Conservation (phyloP, 2,797 vertebrate genomes). For the Martes flavigula region DNA sequence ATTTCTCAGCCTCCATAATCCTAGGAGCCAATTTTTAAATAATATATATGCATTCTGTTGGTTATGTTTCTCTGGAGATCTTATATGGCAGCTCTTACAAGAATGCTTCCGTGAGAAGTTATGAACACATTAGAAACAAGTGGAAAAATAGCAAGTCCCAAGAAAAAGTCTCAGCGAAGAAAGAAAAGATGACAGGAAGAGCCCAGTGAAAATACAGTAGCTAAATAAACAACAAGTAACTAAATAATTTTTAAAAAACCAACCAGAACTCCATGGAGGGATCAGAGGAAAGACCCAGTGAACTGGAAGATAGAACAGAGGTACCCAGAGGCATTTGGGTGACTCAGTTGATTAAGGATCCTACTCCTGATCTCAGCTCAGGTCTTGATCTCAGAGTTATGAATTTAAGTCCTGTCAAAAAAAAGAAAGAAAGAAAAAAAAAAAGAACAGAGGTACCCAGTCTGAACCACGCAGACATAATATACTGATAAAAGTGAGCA, state of each 20-base stretch:
- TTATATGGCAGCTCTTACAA: not conserved
- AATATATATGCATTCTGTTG: not conserved
- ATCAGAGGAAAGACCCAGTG: not conserved
- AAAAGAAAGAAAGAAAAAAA: too few species aligned
- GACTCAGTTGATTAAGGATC: not conserved
- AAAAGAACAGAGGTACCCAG: not conserved
- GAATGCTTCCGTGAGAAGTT: not conserved
- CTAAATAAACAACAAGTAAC: not conserved
- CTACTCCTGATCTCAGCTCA: not conserved
- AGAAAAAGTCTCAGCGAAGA: not conserved
- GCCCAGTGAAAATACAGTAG: not conserved
- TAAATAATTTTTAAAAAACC: not conserved
- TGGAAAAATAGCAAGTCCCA: not conserved
- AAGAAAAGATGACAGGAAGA: not conserved
- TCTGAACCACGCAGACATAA: not conserved
- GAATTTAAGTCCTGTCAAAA: not conserved
- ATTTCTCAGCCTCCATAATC: not conserved
- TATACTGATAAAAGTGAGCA: not conserved
- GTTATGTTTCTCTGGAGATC: not conserved
- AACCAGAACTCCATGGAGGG: not conserved
- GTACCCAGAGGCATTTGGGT: not conserved
- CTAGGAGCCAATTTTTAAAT: not conserved
- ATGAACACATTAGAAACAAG: not conserved
- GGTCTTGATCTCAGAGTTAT: not conserved
- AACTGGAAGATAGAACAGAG: not conserved